These are phyloP conservation scores for Dryadula phaetusa DNA, from an alignment of 2,888 invertebrate genomes.

Conservation along the genomic window DNA sequence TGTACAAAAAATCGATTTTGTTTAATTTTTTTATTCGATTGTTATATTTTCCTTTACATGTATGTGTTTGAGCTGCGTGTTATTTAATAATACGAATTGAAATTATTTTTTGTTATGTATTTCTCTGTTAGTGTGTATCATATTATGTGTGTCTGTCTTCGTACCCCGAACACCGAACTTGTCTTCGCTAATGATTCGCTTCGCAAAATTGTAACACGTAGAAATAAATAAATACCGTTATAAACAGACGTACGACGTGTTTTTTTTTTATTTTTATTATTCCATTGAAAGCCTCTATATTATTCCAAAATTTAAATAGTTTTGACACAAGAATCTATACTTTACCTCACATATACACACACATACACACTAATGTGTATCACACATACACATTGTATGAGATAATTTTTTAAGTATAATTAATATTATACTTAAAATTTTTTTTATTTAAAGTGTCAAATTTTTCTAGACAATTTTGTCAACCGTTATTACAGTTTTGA, in stretches of 20 bases:
- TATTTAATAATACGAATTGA: slow-evolving; percentile 3
- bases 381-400: too few relatives aligned
- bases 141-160: slow-evolving; percentile 15
- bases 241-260: slow-evolving; percentile 18
- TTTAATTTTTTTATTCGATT: slow-evolving; percentile 3
- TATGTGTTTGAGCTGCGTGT: slow-evolving; percentile 8
- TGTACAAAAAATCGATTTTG: slow-evolving; percentile 10
- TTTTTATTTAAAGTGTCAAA: too few relatives aligned
- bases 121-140: too few relatives aligned
- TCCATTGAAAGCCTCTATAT: too few relatives aligned
- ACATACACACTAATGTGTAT: too few relatives aligned
- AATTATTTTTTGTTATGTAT: slow-evolving; percentile 12
- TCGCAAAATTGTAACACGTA: slow-evolving; percentile 32
- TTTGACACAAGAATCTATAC: too few relatives aligned
- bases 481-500: too few relatives aligned
- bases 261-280: not conserved
- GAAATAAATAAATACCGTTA: slow-evolving; percentile 31
- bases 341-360: too few relatives aligned
- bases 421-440: too few relatives aligned
- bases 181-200: slow-evolving; percentile 31
- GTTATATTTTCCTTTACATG: not conserved
- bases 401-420: too few relatives aligned
- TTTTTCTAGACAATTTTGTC: too few relatives aligned
- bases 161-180: slow-evolving; percentile 19
- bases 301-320: too few relatives aligned